Evolutionary conservation across 2,797 vertebrate genomes (phyloP).

Genomic region (Ispidina picta): DNA sequence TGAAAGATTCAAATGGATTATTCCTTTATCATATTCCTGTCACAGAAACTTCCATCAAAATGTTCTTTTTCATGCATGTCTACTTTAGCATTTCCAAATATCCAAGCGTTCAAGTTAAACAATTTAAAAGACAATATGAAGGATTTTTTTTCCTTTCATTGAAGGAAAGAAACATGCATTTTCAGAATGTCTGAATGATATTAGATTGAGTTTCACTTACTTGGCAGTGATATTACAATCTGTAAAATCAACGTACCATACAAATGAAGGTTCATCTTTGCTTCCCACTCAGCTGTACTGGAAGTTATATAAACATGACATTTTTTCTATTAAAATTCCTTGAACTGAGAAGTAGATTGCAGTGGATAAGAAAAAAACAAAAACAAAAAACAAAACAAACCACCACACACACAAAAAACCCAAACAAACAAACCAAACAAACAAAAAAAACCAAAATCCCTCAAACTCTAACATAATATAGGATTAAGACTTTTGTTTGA

Average conservation of each 20-base stretch:
- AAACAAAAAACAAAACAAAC: too few relatives aligned
- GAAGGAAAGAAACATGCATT: neutral
- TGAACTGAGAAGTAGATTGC: slow-evolving; percentile 47
- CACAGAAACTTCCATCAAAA: neutral
- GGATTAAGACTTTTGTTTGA: neutral
- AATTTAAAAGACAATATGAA: slow-evolving; percentile 21
- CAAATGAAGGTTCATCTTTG: slow-evolving; percentile 43
- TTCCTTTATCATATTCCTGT: neutral
- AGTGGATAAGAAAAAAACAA: neutral
- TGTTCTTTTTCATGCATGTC: neutral
- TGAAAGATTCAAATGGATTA: neutral
- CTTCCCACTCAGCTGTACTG: slow-evolving; percentile 27
- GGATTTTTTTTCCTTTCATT: too few relatives aligned
- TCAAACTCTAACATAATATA: neutral
- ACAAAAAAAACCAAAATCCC: too few relatives aligned
- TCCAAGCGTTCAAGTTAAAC: slow-evolving; percentile 4
- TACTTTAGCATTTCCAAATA: slow-evolving; percentile 16
- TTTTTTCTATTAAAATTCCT: slow-evolving; percentile 56
- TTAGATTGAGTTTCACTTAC: neutral
- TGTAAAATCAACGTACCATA: slow-evolving; percentile 10
- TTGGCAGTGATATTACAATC: neutral
- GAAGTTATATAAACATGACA: slow-evolving; percentile 57
- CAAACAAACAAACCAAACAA: too few relatives aligned
- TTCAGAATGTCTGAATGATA: neutral
- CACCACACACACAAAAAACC: too few relatives aligned